phyloP scores from a whole-genome alignment of 2,113 vertebrate species.

The Phoxinus phoxinus region DNA sequence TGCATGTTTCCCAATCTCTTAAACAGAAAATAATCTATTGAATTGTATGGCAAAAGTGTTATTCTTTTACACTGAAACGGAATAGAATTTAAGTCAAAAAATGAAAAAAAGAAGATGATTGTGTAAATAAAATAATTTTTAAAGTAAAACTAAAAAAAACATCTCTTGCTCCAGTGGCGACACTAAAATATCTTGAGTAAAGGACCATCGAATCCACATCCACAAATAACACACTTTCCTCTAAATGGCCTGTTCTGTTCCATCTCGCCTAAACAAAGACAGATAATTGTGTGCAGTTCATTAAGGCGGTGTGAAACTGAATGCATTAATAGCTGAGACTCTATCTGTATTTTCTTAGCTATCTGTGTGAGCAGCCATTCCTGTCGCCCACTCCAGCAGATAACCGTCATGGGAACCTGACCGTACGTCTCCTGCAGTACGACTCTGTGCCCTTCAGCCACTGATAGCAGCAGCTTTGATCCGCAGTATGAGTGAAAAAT shows the following conservation, averaged over 20 bases:
- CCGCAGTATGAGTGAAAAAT: slow-evolving; percentile 29
- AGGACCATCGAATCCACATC: slow-evolving; percentile 1
- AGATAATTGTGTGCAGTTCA: slow-evolving; percentile 35
- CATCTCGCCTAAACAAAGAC: slow-evolving; percentile 36
- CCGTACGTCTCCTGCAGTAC: slow-evolving; percentile 11
- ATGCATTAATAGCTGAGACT: slow-evolving; percentile 43
- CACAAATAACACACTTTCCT: slow-evolving; percentile 47
- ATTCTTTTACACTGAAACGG: background rate
- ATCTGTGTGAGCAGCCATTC: slow-evolving; percentile 60
- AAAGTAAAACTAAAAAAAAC: background rate
- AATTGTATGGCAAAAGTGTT: too few relatives aligned
- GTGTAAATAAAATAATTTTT: background rate
- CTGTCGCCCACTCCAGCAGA: slow-evolving; percentile 60
- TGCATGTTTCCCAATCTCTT: too few relatives aligned
- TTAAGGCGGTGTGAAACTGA: slow-evolving; percentile 34
- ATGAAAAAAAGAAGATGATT: background rate
- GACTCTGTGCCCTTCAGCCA: slow-evolving; percentile 3
- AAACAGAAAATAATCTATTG: too few relatives aligned
- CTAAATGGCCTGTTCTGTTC: background rate
- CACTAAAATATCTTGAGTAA: background rate
- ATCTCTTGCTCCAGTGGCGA: background rate
- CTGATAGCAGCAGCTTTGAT: slow-evolving; percentile 44
- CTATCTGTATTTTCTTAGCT: slow-evolving; percentile 50
- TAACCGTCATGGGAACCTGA: slow-evolving; percentile 61
- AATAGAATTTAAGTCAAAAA: background rate